A percentile compares a stretch with the other conserved stretches of the same genome.
These are phyloP conservation scores for Connochaetes taurinus DNA, from an alignment of 2,113 vertebrate species.

Conservation along the genomic window DNA sequence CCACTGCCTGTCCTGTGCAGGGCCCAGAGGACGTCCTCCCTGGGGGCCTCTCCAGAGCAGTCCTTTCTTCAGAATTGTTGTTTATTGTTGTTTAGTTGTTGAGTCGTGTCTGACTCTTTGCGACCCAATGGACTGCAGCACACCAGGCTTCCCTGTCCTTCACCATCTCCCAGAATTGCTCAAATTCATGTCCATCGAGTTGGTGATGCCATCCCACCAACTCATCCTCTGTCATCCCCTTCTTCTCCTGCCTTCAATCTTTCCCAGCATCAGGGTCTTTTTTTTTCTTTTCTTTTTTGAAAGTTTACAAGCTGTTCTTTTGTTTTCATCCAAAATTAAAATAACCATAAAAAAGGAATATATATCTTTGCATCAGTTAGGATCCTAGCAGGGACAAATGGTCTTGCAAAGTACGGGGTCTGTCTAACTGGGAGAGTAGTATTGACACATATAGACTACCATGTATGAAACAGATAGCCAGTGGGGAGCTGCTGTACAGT, in stretches of 20 bases:
- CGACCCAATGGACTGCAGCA: neutral
- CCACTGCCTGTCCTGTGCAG: fast-evolving
- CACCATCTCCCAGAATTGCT: neutral
- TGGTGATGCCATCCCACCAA: neutral
- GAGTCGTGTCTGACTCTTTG: neutral
- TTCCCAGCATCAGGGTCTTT: neutral
- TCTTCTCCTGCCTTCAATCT: neutral
- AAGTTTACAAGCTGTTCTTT: neutral
- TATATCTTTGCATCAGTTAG: neutral
- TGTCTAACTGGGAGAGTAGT: neutral
- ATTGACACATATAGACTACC: neutral
- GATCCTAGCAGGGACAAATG: neutral
- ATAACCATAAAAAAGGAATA: neutral
- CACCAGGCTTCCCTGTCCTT: neutral
- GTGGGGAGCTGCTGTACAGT: neutral
- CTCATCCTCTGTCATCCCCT: neutral
- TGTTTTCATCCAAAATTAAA: constrained; percentile 17
- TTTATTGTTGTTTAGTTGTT: neutral
- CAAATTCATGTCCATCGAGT: neutral
- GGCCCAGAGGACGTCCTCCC: too few species aligned
- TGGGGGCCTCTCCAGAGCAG: neutral
- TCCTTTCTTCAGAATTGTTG: neutral
- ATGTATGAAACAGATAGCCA: neutral
- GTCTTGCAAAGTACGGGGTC: neutral
- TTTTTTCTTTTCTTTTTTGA: neutral